Evolutionary conservation across 2,888 invertebrate genomes (phyloP).

Genomic region (Drosophila mayaguana): DNA sequence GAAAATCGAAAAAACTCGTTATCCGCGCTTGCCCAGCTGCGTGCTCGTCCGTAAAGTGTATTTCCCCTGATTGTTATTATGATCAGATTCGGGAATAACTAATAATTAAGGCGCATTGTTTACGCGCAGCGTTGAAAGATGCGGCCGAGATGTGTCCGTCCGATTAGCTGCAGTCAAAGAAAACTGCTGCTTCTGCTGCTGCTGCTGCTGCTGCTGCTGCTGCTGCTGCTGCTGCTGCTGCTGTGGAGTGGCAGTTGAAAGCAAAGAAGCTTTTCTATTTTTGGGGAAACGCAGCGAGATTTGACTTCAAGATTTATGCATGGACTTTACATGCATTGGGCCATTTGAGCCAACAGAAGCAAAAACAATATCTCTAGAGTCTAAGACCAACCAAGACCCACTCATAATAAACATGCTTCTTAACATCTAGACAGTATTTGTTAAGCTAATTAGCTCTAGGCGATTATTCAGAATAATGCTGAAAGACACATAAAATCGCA

Average conservation of each 20-base stretch:
- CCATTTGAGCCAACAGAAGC: constrained; percentile 4
- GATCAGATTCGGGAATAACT: constrained; percentile 66
- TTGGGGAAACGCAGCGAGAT: constrained; percentile 6
- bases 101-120: constrained; percentile 74
- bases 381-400: background rate
- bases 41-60: constrained; percentile 48
- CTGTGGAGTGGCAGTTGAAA: constrained; percentile 6
- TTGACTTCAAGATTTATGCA: constrained; percentile 18
- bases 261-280: constrained; percentile 7
- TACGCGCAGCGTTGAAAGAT: constrained; percentile 47
- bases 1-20: constrained; percentile 52
- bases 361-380: background rate
- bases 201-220: constrained; percentile 16
- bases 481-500: background rate
- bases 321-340: background rate
- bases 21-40: constrained; percentile 18
- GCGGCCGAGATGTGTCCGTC: constrained; percentile 17
- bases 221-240: background rate
- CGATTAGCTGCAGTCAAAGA: constrained; percentile 35
- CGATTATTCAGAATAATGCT: background rate
- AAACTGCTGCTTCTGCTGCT: too few relatives aligned
- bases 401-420: background rate
- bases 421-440: background rate
- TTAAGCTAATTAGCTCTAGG: background rate
- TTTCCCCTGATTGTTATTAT: constrained; percentile 62